phyloP scores from a whole-genome alignment of 2,797 vertebrate genomes.

The Simalia tracyae region DNA sequence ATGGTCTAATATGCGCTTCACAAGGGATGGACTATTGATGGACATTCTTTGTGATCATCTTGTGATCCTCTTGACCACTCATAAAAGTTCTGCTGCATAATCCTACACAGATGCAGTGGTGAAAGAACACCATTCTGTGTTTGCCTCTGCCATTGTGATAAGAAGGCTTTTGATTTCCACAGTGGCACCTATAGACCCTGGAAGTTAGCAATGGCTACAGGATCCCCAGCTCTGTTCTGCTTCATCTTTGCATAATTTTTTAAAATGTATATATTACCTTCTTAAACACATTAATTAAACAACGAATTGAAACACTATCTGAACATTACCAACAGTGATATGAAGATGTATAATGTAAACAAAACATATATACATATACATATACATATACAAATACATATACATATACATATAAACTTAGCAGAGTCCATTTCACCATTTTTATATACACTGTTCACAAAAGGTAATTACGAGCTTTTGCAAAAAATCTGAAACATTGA shows the following conservation, averaged over 20 bases:
- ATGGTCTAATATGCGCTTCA: not conserved
- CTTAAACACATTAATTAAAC: not conserved
- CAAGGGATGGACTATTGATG: not conserved
- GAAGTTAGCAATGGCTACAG: not conserved
- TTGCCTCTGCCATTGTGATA: not conserved
- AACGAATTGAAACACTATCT: not conserved
- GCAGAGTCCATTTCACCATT: not conserved
- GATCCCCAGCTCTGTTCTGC: not conserved
- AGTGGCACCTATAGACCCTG: not conserved
- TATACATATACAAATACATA: not conserved
- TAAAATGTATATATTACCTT: not conserved
- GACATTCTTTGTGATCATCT: not conserved
- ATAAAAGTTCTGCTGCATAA: not conserved
- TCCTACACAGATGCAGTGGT: not conserved
- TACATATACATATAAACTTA: not conserved
- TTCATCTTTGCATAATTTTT: not conserved
- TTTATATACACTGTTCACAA: not conserved
- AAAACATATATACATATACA: not conserved
- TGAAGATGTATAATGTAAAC: not conserved
- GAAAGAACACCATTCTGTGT: not conserved
- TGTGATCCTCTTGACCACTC: not conserved
- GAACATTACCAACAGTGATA: not conserved
- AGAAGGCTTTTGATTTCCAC: not conserved
- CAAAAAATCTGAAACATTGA: not conserved
- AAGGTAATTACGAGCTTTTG: not conserved